Evolutionary conservation across 2,797 vertebrate genomes (phyloP), one percentile per base, ranked within the genome.

Genomic region (Characodon lateralis): DNA sequence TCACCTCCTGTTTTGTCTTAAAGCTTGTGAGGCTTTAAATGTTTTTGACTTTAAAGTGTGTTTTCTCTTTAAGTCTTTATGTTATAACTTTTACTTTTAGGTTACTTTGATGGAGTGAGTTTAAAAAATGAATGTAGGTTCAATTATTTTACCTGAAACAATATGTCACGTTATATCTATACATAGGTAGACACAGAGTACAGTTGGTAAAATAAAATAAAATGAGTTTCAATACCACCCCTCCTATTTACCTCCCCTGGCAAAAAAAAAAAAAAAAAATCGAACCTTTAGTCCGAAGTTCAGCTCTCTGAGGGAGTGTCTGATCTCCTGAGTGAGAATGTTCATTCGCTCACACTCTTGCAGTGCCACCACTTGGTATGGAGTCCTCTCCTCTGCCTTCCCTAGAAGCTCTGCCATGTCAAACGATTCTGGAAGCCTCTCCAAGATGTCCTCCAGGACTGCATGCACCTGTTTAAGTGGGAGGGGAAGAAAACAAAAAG

Each of bases 261-360:
- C 2, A 5, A 1, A 20, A 10, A 48, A 4, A 7, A 28, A 20
- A 20, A 20, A 39, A 31, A 35, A 24, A 39, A 31, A 50, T 43
- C 85, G 87, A 76, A 98, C 98, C 98, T 98, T 98, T 65, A 99
- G 91, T 55, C 97, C 97, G 7, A 99, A 94, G 76, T 88, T 94
- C 78, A 99, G 96, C 80, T 97, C 97, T 0, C 74, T 79, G 1
- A 99, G 96, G 0, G 98, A 97, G 73, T 87, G 88, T 85, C 89
- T 95, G 16, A 99, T 96, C 83, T 98, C 96, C 14, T 90, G 84
- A 0, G 96, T 99, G 48, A 99, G 97, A 66, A 87, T 0, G 80
- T 99, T 99, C 97, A 98, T 98, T 71, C 96, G 95, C 55, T 98
- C 97, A 3, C 98, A 99, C 90, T 99, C 98, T 93, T 99, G 98